phyloP scores from a whole-genome alignment of 2,797 vertebrate genomes.

The Morelia viridis region DNA sequence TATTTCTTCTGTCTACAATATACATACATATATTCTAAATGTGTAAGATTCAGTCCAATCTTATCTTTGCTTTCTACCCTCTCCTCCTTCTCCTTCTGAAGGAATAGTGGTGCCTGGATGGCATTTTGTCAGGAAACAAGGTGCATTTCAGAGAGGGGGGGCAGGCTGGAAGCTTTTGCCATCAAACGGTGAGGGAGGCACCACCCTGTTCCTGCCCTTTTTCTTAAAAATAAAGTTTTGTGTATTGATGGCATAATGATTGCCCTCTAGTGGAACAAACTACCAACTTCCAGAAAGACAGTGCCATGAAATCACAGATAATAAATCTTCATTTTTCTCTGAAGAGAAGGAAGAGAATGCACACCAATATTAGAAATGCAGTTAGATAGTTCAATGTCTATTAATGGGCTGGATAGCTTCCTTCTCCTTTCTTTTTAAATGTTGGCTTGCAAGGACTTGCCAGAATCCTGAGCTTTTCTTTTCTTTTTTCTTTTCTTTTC shows the following conservation, averaged over 20 bases:
- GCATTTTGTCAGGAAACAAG: not conserved
- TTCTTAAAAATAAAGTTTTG: not conserved
- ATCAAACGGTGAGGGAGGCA: not conserved
- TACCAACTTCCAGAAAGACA: not conserved
- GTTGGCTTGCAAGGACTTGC: not conserved
- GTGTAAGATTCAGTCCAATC: not conserved
- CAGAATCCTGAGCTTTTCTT: not conserved
- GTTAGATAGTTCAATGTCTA: not conserved
- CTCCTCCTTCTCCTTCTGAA: not conserved
- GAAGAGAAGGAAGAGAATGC: not conserved
- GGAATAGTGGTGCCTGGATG: not conserved
- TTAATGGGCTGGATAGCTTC: not conserved
- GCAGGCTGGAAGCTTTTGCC: not conserved
- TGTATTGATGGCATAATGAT: constrained; percentile 8
- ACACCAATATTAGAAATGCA: not conserved
- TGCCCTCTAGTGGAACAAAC: constrained; percentile 24
- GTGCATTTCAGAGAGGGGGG: not conserved
- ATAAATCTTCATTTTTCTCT: constrained; percentile 9
- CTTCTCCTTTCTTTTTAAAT: accelerated
- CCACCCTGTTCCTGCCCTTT: not conserved
- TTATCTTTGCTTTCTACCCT: not conserved
- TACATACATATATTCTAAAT: not conserved
- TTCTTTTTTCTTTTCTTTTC: no score
- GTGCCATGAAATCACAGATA: not conserved
- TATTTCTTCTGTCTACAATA: not conserved